phyloP scores from a whole-genome alignment of 2,113 vertebrate genomes.

The Pseudopodoces humilis region DNA sequence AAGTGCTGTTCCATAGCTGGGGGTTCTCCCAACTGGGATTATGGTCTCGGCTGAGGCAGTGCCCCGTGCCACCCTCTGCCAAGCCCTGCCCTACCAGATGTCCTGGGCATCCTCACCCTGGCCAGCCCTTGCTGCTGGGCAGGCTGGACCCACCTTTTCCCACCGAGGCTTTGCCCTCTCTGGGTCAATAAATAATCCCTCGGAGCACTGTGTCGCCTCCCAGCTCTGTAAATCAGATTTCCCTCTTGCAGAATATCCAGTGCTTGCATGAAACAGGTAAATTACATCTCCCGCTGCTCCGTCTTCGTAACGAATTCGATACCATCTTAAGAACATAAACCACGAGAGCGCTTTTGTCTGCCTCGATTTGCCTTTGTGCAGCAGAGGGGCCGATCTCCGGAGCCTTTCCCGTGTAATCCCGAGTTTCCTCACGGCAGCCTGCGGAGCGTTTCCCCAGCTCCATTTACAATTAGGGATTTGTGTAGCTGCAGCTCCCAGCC shows the following conservation, averaged over 20 bases:
- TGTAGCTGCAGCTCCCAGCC: not conserved
- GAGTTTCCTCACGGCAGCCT: not conserved
- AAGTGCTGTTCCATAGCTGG: not conserved
- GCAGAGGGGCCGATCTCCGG: not conserved
- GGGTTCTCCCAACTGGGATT: not conserved
- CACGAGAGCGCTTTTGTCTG: not conserved
- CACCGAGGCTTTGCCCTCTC: accelerated
- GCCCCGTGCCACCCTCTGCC: accelerated
- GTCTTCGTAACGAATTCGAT: not conserved
- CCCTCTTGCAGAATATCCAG: not conserved
- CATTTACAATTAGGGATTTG: not conserved
- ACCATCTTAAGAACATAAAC: not conserved
- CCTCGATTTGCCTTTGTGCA: not conserved
- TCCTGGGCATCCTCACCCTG: accelerated
- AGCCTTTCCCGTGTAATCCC: not conserved
- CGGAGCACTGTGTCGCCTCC: not conserved
- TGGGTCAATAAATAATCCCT: not conserved
- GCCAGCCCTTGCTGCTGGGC: not conserved
- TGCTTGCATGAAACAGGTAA: not conserved
- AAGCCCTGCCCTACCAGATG: not conserved
- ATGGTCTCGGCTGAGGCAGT: accelerated
- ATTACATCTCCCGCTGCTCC: not conserved
- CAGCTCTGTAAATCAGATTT: not conserved
- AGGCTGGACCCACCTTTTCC: not conserved
- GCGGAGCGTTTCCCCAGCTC: not conserved